phyloP scores from a whole-genome alignment of 1,140 invertebrate genomes.

The Mamestra configurata region DNA sequence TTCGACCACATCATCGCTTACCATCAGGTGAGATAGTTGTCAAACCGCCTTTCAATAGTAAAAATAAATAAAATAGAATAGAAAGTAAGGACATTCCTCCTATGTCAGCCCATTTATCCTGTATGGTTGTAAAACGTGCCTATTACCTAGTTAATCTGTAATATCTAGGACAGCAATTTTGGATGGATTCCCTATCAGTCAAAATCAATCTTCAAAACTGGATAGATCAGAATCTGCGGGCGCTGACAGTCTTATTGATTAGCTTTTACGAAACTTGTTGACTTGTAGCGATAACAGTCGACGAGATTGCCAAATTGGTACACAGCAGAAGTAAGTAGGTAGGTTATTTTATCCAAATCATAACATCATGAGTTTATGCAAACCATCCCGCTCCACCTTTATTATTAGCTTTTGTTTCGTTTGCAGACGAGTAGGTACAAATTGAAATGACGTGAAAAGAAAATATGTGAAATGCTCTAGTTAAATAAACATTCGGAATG shows the following conservation, averaged over 20 bases:
- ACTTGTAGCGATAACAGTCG: background rate
- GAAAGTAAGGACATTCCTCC: too few species aligned
- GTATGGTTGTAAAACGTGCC: too few species aligned
- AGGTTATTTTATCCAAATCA: background rate
- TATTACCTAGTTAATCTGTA: background rate
- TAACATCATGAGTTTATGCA: background rate
- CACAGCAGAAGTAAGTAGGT: too few species aligned
- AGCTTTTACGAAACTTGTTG: conserved; percentile 30
- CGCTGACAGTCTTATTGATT: background rate
- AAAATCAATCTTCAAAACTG: conserved; percentile 1
- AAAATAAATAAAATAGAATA: too few species aligned
- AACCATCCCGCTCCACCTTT: background rate
- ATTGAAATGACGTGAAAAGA: conserved; percentile 17
- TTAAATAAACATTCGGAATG: background rate
- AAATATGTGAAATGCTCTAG: background rate
- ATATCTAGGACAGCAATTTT: too few species aligned
- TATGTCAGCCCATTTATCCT: too few species aligned
- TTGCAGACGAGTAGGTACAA: background rate
- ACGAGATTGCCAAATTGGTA: conserved; percentile 3
- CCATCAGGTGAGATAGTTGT: too few species aligned
- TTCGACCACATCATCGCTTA: too few species aligned
- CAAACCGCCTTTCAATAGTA: too few species aligned
- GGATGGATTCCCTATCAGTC: background rate
- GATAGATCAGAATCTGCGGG: background rate
- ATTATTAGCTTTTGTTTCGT: background rate